These are phyloP conservation scores for Perccottus glenii DNA, from an alignment of 2,113 vertebrate genomes.

Conservation along the genomic window DNA sequence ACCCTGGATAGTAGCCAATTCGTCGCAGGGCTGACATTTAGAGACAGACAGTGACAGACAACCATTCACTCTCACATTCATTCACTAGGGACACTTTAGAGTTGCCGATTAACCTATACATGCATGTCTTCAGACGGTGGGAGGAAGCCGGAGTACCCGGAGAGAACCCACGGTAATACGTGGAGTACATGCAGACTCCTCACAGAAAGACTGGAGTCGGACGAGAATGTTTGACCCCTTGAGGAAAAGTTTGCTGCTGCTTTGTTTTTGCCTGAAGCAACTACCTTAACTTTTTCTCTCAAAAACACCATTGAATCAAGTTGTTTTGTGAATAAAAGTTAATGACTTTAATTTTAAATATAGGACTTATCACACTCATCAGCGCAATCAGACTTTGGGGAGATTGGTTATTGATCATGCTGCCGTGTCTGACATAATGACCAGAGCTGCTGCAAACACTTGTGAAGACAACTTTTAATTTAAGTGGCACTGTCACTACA, in stretches of 20 bases:
- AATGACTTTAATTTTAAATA: conserved; percentile 59
- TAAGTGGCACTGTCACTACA: conserved; percentile 20
- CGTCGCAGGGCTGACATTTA: too few species aligned
- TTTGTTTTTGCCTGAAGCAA: conserved; percentile 55
- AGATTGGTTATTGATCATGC: conserved; percentile 57
- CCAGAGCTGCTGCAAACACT: conserved; percentile 2
- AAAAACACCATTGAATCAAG: conserved; percentile 42
- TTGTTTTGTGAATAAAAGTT: conserved; percentile 36
- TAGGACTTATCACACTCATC: conserved; percentile 42
- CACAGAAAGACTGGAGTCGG: too few species aligned
- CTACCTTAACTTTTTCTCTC: conserved; percentile 27
- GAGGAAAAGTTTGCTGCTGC: conserved; percentile 53
- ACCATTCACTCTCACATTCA: too few species aligned
- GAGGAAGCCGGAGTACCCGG: too few species aligned
- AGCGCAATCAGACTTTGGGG: conserved; percentile 42
- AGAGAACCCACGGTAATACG: too few species aligned
- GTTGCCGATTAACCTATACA: too few species aligned
- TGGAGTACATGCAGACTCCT: too few species aligned
- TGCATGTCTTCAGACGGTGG: too few species aligned
- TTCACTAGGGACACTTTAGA: too few species aligned
- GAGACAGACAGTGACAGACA: too few species aligned
- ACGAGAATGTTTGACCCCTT: too few species aligned
- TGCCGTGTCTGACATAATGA: conserved; percentile 30
- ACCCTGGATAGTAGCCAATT: too few species aligned
- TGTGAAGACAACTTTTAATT: conserved; percentile 36